Evolutionary conservation across 2,113 vertebrate species (phyloP).

Genomic region (Octodon degus): DNA sequence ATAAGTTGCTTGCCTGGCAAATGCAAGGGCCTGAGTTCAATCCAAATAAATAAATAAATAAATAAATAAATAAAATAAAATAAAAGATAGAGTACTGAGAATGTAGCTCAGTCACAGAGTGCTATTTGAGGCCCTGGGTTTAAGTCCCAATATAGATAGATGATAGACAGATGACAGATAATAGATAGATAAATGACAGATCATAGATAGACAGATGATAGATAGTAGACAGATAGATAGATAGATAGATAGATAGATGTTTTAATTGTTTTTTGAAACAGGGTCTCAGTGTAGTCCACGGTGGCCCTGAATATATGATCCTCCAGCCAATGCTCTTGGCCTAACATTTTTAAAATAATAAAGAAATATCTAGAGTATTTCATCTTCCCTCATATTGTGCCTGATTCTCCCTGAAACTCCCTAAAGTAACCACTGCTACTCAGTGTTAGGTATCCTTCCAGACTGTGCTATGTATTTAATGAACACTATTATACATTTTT

Average conservation of each 20-base stretch:
- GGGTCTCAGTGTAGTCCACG: not conserved
- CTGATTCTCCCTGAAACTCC: not conserved
- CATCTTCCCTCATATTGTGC: not conserved
- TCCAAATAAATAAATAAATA: not conserved
- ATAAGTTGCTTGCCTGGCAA: too few species aligned
- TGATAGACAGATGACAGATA: not conserved
- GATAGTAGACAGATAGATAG: too few species aligned
- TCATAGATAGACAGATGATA: not conserved
- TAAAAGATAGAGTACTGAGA: not conserved
- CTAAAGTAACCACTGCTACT: not conserved
- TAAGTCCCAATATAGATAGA: not conserved
- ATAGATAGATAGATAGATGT: not conserved
- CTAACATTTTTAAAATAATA: slow-evolving; percentile 10
- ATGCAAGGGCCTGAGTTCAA: too few species aligned
- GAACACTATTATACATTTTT: not conserved
- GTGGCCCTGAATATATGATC: not conserved
- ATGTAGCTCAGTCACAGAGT: not conserved
- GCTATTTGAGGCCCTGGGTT: not conserved
- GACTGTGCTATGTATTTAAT: not conserved
- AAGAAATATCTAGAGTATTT: not conserved
- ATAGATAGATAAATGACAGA: too few species aligned
- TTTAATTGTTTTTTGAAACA: not conserved
- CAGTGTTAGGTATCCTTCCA: not conserved
- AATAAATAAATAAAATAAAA: not conserved
- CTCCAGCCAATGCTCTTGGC: not conserved